These are phyloP conservation scores for Subacronicta megacephala DNA, from an alignment of 2,888 invertebrate species.

Conservation along the genomic window DNA sequence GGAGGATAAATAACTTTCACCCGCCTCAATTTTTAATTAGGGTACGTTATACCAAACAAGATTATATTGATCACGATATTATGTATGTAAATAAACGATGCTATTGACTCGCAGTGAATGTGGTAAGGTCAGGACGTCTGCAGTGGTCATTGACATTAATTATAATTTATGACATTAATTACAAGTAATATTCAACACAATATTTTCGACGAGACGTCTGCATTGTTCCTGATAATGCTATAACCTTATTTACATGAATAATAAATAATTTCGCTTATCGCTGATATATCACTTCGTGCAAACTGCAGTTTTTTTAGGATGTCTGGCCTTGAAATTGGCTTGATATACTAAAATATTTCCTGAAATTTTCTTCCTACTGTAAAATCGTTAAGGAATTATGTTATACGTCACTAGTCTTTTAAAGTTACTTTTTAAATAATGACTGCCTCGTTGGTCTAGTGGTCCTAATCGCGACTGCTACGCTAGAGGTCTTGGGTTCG, in stretches of 20 bases:
- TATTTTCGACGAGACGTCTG: constrained; percentile 17
- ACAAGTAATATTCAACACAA: constrained; percentile 7
- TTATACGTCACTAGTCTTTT: no score
- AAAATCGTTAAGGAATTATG: no score
- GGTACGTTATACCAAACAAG: not conserved
- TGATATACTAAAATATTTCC: no score
- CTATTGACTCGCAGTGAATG: constrained; percentile 28
- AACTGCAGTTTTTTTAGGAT: not conserved
- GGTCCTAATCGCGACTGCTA: no score
- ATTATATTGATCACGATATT: no score
- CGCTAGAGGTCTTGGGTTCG: no score
- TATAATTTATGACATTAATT: constrained; percentile 3
- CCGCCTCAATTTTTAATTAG: constrained; percentile 5
- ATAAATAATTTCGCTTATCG: not conserved
- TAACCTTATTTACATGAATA: not conserved
- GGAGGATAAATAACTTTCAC: not conserved
- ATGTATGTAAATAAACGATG: constrained; percentile 13
- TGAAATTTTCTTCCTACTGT: no score
- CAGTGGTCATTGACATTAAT: constrained; percentile 29
- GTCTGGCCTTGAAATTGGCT: not conserved
- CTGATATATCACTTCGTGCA: no score
- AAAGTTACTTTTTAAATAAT: no score
- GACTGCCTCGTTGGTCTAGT: no score
- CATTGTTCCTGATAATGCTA: constrained; percentile 3
- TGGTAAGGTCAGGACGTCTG: constrained; percentile 30